Evolutionary conservation across 2,888 invertebrate species (phyloP).

Genomic region (Drosophila robusta): DNA sequence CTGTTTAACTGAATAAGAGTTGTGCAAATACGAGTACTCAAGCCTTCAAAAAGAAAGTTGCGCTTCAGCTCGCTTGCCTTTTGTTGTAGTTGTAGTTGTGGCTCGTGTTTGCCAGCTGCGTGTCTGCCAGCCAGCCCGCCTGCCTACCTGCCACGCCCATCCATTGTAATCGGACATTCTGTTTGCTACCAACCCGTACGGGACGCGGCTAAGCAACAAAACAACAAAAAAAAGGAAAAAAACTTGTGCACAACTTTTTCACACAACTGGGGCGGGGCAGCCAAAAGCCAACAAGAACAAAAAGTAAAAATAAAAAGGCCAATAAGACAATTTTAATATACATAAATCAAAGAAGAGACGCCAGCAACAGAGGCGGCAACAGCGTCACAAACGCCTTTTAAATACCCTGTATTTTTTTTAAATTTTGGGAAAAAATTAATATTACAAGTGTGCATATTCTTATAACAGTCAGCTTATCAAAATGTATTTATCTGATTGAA

Average conservation of each 20-base stretch:
- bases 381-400: slow-evolving; percentile 4
- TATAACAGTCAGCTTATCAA: too few species aligned
- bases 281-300: slow-evolving; percentile 1
- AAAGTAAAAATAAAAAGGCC: slow-evolving; percentile 19
- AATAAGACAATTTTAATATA: slow-evolving; percentile 72
- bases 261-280: slow-evolving; percentile 1
- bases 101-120: slow-evolving; percentile 41
- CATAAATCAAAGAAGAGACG: slow-evolving; percentile 64
- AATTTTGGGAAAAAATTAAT: too few species aligned
- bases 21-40: slow-evolving; percentile 62
- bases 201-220: slow-evolving; percentile 22
- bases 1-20: slow-evolving; percentile 79
- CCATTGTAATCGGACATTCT: slow-evolving; percentile 66
- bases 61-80: slow-evolving; percentile 8
- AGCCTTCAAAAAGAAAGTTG: slow-evolving; percentile 67
- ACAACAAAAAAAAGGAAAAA: slow-evolving; percentile 28
- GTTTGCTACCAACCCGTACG: slow-evolving; percentile 21
- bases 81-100: slow-evolving; percentile 1
- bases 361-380: slow-evolving; percentile 2
- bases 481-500: too few species aligned
- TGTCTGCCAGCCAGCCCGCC: neutral
- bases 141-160: slow-evolving; percentile 39
- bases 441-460: too few species aligned
- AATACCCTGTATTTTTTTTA: neutral
- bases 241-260: slow-evolving; percentile 58